Evolutionary conservation across 2,888 invertebrate species (phyloP), one percentile per base, ranked within the genome.

Genomic region (Drepanosiphum platanoidis): DNA sequence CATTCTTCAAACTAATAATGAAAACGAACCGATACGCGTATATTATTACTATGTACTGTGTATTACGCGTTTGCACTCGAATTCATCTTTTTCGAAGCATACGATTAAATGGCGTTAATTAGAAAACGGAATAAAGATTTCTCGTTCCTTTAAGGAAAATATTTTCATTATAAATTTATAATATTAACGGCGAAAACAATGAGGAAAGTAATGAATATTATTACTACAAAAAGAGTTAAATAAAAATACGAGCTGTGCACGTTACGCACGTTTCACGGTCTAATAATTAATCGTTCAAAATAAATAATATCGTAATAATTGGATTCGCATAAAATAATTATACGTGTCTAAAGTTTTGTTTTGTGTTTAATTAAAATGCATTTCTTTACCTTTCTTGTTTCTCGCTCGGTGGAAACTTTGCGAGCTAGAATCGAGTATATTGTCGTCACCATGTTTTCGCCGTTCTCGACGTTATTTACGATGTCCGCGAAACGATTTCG

Each of bases 351-450:
- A 22, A 18, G 3, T 52, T 22, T 52, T 18, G 52, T 61, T 61
- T 61, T 27, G 5, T 58, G 1, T 58, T 64, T 64, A 64, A 27
- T 64, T 61, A 61, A 22, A 27, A n/a, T 8, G 3, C 11, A 30
- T 22, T 22, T 68, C 15, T 15, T 30, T 77, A 84, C 84, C n/a
- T 58, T 52, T 2, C 18, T 18, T 1, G 30, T 77, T 70, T 84
- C 84, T 7, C 15, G 11, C 0, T 32, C n/a, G 22, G 36, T 68
- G 3, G 84, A 66, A 32, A 70, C 68, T 32, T 68, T 84, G 1
- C 68, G 9, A 58, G 58, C 68, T 8, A 84, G 68, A 7, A 30
- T 68, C 15, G 84, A 77, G 15, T n/a, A 77, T 15, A 84, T 52
- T 3, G 32, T 58, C 0, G 22, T 77, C 1, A 36, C 68, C 30